Evolutionary conservation across 2,113 vertebrate genomes (phyloP).

Genomic region (Cynoglossus semilaevis): DNA sequence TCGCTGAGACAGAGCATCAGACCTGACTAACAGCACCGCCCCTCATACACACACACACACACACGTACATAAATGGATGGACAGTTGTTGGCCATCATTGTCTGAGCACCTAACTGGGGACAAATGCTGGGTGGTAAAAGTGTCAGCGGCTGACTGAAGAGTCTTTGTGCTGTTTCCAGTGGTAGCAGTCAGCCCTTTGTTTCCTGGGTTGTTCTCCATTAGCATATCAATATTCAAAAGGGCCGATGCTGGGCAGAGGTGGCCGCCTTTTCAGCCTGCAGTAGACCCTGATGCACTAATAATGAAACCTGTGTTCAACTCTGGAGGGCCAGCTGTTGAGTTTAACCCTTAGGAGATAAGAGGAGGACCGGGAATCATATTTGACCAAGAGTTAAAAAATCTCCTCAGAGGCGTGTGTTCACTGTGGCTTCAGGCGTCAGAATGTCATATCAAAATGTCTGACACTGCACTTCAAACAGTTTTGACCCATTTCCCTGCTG

Average conservation of each 20-base stretch:
- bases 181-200: constrained; percentile 68
- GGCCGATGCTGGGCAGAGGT: constrained; percentile 58
- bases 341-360: constrained; percentile 29
- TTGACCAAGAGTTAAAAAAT: too few relatives aligned
- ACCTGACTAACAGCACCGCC: constrained; percentile 33
- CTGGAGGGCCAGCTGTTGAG: constrained; percentile 67
- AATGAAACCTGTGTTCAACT: constrained; percentile 37
- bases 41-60: too few relatives aligned
- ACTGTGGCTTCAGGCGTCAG: not conserved
- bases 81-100: constrained; percentile 75
- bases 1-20: constrained; percentile 52
- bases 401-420: too few relatives aligned
- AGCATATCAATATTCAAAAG: constrained; percentile 81
- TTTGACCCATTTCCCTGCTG: constrained; percentile 26
- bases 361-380: constrained; percentile 10
- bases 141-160: constrained; percentile 73
- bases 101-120: constrained; percentile 65
- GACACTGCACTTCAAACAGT: constrained; percentile 17
- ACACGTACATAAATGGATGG: constrained; percentile 32
- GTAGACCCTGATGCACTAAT: constrained; percentile 47
- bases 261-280: constrained; percentile 61
- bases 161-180: constrained; percentile 71
- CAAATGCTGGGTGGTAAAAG: constrained; percentile 83
- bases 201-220: constrained; percentile 75
- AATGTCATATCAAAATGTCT: not conserved